Percentiles rank a stretch among this genome's conserved stretches.
These are phyloP conservation scores for Meta bourneti DNA, from an alignment of 2,888 invertebrate genomes.

Conservation along the genomic window DNA sequence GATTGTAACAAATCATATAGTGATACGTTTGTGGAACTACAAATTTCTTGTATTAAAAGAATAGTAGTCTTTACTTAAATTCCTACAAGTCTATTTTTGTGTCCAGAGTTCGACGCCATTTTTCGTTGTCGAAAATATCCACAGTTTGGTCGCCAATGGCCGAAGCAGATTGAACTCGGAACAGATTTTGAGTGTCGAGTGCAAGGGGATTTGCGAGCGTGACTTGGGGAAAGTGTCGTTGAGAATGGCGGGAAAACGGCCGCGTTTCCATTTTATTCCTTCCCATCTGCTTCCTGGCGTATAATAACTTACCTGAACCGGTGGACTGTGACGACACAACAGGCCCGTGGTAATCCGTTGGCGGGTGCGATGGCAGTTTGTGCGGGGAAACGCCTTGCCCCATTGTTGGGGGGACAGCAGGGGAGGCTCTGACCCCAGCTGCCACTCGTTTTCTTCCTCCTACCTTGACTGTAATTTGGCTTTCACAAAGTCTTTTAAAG, in stretches of 20 bases:
- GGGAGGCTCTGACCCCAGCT: conserved; percentile 49
- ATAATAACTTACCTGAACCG: conserved; percentile 37
- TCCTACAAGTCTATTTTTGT: too few relatives aligned
- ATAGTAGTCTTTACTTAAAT: too few relatives aligned
- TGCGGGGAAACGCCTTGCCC: conserved; percentile 23
- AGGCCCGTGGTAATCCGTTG: conserved; percentile 56
- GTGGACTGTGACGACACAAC: conserved; percentile 69
- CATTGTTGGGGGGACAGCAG: conserved; percentile 39
- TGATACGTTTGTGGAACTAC: too few relatives aligned
- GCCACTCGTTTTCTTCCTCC: not conserved
- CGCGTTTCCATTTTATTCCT: not conserved
- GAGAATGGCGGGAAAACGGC: conserved; percentile 52
- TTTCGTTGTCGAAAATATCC: too few relatives aligned
- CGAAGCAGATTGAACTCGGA: too few relatives aligned
- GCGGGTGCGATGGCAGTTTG: conserved; percentile 30
- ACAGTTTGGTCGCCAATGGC: too few relatives aligned
- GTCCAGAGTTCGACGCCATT: too few relatives aligned
- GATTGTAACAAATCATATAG: too few relatives aligned
- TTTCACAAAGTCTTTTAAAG: not conserved
- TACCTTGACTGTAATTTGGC: conserved; percentile 19
- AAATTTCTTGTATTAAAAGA: too few relatives aligned
- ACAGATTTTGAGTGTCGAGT: too few relatives aligned
- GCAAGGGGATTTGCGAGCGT: not conserved
- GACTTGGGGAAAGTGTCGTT: not conserved
- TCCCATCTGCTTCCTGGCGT: conserved; percentile 53